A percentile compares a stretch with the other conserved stretches of the same genome.
phyloP scores from a whole-genome alignment of 2,113 vertebrate species.

The Fregata magnificens region DNA sequence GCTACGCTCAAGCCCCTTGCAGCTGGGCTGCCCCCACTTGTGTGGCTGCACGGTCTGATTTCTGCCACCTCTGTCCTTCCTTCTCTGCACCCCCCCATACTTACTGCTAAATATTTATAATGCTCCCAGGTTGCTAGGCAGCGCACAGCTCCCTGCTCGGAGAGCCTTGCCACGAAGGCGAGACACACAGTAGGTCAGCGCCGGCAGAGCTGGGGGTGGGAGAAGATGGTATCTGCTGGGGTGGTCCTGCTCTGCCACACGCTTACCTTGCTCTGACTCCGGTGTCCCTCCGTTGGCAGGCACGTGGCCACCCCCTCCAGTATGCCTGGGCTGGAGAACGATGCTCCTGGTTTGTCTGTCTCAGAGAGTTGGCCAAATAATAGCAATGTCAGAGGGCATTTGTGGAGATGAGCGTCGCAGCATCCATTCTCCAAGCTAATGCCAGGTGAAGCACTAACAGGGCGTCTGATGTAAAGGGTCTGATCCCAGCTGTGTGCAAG shows the following conservation, averaged over 20 bases:
- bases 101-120: neutral
- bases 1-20: neutral
- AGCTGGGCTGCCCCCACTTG: neutral
- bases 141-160: neutral
- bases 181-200: neutral
- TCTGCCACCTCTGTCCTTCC: neutral
- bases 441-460: neutral
- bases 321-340: neutral
- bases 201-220: neutral
- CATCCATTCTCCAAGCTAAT: neutral
- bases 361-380: too few species aligned
- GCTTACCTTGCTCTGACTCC: rapidly evolving
- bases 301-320: neutral
- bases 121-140: neutral
- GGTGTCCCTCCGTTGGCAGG: neutral
- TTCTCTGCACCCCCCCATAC: neutral
- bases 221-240: neutral
- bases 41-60: neutral
- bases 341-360: too few species aligned
- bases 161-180: rapidly evolving
- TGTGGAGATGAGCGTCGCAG: neutral
- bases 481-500: neutral
- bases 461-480: neutral
- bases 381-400: rapidly evolving
- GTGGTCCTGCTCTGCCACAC: neutral